Conservation (phyloP, 2,113 vertebrate species). For the Myrmophylax atrothorax region DNA sequence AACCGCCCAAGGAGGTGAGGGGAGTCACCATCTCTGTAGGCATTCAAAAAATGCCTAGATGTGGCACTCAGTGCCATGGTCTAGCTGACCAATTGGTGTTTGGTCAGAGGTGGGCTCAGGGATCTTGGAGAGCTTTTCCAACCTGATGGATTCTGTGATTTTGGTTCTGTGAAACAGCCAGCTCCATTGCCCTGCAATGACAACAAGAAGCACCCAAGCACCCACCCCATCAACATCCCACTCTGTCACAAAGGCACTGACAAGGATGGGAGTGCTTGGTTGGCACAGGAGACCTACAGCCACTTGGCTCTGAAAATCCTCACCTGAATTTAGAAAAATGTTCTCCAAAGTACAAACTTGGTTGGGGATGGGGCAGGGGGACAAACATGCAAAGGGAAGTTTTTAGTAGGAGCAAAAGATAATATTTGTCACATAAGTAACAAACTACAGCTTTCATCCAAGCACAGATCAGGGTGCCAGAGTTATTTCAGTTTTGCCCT, state of each 20-base stretch:
- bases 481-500: neutral
- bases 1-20: fast-evolving
- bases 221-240: neutral
- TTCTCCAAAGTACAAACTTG: neutral
- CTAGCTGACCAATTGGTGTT: neutral
- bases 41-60: neutral
- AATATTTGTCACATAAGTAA: neutral
- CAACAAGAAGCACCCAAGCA: neutral
- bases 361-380: neutral
- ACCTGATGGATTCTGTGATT: neutral
- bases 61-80: neutral
- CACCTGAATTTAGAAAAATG: neutral
- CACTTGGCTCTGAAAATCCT: neutral
- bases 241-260: neutral
- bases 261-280: neutral
- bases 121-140: neutral
- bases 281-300: neutral
- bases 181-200: neutral
- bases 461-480: neutral
- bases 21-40: neutral
- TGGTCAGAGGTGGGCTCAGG: neutral
- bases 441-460: neutral
- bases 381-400: neutral
- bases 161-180: neutral
- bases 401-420: neutral